These are phyloP conservation scores for Tragelaphus scriptus DNA, from an alignment of 2,113 vertebrate species.

Conservation along the genomic window DNA sequence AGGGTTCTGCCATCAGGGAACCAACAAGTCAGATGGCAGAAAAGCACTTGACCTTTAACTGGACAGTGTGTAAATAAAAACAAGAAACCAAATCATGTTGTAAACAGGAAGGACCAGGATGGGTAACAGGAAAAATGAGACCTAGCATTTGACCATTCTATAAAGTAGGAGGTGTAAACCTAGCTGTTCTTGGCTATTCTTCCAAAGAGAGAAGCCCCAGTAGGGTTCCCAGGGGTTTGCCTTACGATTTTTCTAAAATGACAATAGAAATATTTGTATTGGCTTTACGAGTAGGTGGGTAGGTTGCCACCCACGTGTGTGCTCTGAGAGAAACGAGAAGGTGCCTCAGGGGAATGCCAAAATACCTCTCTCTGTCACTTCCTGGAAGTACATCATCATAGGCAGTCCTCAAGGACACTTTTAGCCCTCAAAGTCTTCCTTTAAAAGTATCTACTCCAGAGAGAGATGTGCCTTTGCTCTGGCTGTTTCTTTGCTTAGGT, in stretches of 20 bases:
- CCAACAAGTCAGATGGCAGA: background rate
- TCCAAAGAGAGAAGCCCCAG: background rate
- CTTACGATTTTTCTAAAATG: background rate
- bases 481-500: background rate
- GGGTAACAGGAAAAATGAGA: background rate
- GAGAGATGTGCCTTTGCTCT: background rate
- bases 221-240: background rate
- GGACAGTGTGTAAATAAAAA: background rate
- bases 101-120: background rate
- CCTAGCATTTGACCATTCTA: background rate
- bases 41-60: background rate
- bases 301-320: background rate
- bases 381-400: background rate
- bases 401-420: background rate
- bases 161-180: background rate
- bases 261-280: background rate
- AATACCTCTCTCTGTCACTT: background rate
- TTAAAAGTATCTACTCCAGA: background rate
- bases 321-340: background rate
- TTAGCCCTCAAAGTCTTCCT: background rate
- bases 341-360: background rate
- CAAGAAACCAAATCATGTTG: background rate
- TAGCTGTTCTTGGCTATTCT: background rate
- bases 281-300: background rate
- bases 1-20: background rate